Evolutionary conservation across 2,888 invertebrate species (phyloP), one percentile per base, ranked within the genome.

Genomic region (Diabrotica balteata): DNA sequence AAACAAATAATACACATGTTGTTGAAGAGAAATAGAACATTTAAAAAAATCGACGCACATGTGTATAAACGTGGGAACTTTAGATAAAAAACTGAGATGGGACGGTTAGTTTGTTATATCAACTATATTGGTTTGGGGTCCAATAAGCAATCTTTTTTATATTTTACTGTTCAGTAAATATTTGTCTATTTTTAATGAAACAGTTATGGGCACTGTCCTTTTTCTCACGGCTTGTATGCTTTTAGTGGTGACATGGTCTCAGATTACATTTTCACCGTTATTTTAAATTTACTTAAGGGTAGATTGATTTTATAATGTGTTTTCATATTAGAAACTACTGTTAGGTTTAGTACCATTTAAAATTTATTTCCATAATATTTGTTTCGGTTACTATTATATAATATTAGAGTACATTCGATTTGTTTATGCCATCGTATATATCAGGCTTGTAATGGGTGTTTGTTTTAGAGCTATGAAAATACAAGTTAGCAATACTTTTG

Each of bases 111-210:
- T 76, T 58, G 57, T 61, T 49, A 22, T 67, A 68, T 72, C 70
- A 53, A 69, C 45, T 76, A 76, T 75, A 58, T 73, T 75, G 65
- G 59, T 63, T 71, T 55, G 71, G 77, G 75, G 75, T 75, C 79
- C 79, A 80, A 80, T 81, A 70, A 76, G 76, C 74, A 75, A 79
- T 78, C 75, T 73, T 32, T 32, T 32, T 32, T 32, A 58, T 69
- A 66, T 69, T 76, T 78, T 77, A 81, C 81, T 77, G 82, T 82
- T 83, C 78, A 75, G 78, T 80, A 80, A 83, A 82, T 82, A 83
- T 83, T 82, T 79, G 77, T 66, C 44, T 54, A 65, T 64, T 45
- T 68, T 66, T 65, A 58, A 57, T 55, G 51, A 62, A 68, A 61
- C 68, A 57, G 67, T 64, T 59, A 57, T 62, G 47, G 17, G 42